Evolutionary conservation across 2,113 vertebrate genomes (phyloP).

Genomic region (Aptenodytes forsteri): DNA sequence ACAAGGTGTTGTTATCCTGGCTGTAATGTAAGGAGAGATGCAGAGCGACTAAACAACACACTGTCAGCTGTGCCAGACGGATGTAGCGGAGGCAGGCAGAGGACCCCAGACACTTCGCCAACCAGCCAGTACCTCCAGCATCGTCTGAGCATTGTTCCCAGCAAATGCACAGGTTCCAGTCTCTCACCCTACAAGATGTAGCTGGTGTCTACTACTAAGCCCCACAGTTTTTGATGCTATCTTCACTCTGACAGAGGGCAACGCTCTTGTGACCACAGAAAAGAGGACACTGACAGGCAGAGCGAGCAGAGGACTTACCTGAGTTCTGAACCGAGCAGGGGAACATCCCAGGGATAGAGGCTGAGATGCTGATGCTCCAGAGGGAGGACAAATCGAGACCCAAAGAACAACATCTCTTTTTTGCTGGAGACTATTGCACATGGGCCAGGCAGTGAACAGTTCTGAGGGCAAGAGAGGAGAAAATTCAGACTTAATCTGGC

Average conservation of each 20-base stretch:
- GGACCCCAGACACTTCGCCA: background rate
- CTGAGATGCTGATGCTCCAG: background rate
- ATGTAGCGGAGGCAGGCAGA: background rate
- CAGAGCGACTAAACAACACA: background rate
- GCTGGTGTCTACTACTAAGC: background rate
- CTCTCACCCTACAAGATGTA: background rate
- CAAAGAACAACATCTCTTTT: background rate
- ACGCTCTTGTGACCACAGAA: background rate
- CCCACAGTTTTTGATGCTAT: background rate
- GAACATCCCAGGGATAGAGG: background rate
- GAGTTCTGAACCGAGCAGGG: background rate
- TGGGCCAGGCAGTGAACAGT: background rate
- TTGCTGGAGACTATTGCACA: background rate
- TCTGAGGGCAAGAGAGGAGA: background rate
- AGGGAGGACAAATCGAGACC: background rate
- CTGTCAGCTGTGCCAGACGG: background rate
- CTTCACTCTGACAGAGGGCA: background rate
- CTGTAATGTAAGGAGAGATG: background rate
- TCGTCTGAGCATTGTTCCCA: background rate
- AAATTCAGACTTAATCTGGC: background rate
- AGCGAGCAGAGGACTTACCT: background rate
- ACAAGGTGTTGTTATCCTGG: constrained; percentile 2
- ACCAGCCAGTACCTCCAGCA: background rate
- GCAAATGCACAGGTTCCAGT: background rate
- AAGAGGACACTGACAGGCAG: background rate